phyloP scores from a whole-genome alignment of 2,888 invertebrate species.

The Geophilus truncorum region DNA sequence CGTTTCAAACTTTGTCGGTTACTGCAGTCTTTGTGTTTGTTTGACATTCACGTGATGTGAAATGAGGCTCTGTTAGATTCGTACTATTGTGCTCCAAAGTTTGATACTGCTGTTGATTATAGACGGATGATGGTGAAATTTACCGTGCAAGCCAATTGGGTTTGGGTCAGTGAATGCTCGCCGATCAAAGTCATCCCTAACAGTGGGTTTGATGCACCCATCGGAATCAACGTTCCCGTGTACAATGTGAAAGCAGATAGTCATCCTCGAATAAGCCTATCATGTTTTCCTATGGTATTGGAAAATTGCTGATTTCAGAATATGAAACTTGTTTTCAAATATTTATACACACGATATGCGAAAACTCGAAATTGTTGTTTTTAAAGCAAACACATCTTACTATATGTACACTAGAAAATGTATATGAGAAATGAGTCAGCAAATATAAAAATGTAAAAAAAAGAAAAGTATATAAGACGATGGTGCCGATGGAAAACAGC shows the following conservation, averaged over 20 bases:
- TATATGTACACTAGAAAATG: too few species aligned
- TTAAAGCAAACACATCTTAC: too few species aligned
- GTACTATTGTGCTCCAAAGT: background rate
- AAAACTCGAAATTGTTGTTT: too few species aligned
- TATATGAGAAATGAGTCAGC: conserved; percentile 15
- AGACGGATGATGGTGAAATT: conserved; percentile 22
- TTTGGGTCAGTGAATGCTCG: conserved; percentile 12
- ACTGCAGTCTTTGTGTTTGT: background rate
- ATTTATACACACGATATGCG: background rate
- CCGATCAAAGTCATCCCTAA: conserved; percentile 9
- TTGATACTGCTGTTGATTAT: conserved; percentile 10
- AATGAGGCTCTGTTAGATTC: background rate
- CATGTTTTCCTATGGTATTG: background rate
- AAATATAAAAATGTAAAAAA: background rate
- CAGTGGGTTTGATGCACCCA: background rate
- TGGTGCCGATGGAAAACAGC: background rate
- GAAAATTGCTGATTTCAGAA: background rate
- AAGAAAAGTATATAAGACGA: background rate
- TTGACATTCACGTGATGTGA: conserved; percentile 18
- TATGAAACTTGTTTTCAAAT: background rate
- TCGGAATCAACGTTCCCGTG: background rate
- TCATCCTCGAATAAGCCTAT: background rate
- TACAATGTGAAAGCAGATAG: background rate
- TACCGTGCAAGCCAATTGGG: background rate
- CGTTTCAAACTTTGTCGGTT: background rate